These are phyloP conservation scores for Lathronympha strigana DNA, from an alignment of 2,888 invertebrate genomes.

Conservation along the genomic window DNA sequence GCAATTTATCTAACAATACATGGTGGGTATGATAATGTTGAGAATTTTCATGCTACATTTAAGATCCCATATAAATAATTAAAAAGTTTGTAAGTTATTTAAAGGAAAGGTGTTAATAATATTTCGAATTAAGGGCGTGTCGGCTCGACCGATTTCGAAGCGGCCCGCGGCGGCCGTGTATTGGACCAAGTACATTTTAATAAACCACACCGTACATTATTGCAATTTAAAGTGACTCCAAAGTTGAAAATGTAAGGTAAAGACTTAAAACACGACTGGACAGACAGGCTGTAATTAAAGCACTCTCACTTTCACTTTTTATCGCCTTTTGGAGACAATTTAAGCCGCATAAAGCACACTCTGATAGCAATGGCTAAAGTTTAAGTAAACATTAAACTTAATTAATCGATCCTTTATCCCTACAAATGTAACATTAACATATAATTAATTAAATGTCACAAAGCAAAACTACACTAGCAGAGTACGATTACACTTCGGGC, in stretches of 20 bases:
- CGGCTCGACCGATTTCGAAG: conserved; percentile 42
- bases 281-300: conserved; percentile 24
- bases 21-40: not conserved
- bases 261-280: conserved; percentile 18
- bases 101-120: conserved; percentile 51
- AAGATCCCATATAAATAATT: conserved; percentile 38
- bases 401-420: conserved; percentile 24
- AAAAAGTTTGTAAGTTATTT: conserved; percentile 32
- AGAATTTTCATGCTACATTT: not conserved
- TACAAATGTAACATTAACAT: conserved; percentile 28
- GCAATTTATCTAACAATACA: too few species aligned
- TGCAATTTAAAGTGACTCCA: conserved; percentile 24
- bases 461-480: conserved; percentile 13
- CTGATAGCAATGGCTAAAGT: not conserved
- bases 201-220: conserved; percentile 27
- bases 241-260: conserved; percentile 24
- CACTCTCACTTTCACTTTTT: conserved; percentile 34
- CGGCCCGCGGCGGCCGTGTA: conserved; percentile 40
- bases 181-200: conserved; percentile 37
- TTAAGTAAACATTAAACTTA: conserved; percentile 27
- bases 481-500: conserved; percentile 37
- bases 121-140: conserved; percentile 50
- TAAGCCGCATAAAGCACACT: conserved; percentile 21
- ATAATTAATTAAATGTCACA: conserved; percentile 36
- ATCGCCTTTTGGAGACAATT: conserved; percentile 22